These are phyloP conservation scores for Glyptemys insculpta DNA, from an alignment of 2,797 vertebrate genomes.

Conservation along the genomic window DNA sequence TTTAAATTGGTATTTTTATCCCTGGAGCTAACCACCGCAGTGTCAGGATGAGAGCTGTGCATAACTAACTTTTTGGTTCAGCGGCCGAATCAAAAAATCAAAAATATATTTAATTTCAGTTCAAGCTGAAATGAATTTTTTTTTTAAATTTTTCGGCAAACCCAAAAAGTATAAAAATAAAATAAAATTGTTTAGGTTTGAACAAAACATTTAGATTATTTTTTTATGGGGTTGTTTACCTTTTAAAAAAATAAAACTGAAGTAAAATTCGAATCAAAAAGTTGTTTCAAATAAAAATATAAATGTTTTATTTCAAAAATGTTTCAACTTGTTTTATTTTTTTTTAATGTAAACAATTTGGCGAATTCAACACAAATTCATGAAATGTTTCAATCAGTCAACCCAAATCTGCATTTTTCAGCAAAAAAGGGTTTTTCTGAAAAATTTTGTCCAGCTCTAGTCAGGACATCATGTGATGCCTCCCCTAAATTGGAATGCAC, in stretches of 20 bases:
- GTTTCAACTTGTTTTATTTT: not conserved
- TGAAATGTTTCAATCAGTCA: not conserved
- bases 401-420: not conserved
- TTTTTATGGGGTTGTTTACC: not conserved
- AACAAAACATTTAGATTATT: not conserved
- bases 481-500: not conserved
- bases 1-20: not conserved
- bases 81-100: not conserved
- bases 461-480: not conserved
- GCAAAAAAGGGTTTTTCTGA: not conserved
- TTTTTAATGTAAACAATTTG: not conserved
- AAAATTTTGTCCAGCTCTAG: not conserved
- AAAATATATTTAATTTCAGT: not conserved
- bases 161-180: not conserved
- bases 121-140: not conserved
- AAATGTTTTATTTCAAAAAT: not conserved
- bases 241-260: not conserved
- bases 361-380: not conserved
- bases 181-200: not conserved
- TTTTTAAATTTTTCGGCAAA: not conserved
- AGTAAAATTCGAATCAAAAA: not conserved
- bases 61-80: not conserved
- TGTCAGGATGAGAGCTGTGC: not conserved
- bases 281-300: not conserved
- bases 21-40: not conserved